Evolutionary conservation across 2,888 invertebrate species (phyloP), one percentile per base, ranked within the genome.

Genomic region (Sarcophaga caerulescens): DNA sequence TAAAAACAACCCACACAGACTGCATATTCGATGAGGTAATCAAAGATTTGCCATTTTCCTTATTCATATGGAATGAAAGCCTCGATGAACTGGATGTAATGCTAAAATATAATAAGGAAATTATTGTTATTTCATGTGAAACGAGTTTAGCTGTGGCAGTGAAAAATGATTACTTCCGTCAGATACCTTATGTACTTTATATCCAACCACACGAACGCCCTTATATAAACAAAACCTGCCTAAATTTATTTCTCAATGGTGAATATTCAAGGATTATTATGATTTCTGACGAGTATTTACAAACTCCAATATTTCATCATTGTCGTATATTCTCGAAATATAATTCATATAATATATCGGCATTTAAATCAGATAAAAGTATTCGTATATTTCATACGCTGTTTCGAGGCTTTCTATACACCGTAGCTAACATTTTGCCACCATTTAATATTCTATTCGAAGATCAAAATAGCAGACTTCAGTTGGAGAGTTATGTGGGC

Each of bases 401-500:
- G 10, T 35, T 35, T 35, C 35, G 35, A 0, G 35, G 35, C 35
- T 35, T 1, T 25, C 78, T 91, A 0, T 44, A 8, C 0, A 85
- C 83, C 0, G 17, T 89, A n/a, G 86, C 89, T 12, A 89, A 90
- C 66, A 88, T 89, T 35, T 19, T 89, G 2, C 68, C 89, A 11
- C 91, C 91, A 0, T 88, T 89, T 4, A 35, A 35, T 35, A 35
- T 35, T 35, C 10, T 35, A 10, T 35, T 2, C 35, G 35, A 35
- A 35, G 35, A 88, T 69, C 12, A 52, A 1, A 12, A 35, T 0
- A 57, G 87, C 0, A 85, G 84, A 1, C 1, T 70, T 0, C 81
- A 85, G 4, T 23, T 89, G 10, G 68, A 71, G 0, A 92, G 91
- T 0, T 91, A 90, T 12, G 66, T 90, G 1, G 66, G 21, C 2